Base-by-base conservation (phyloP, 92 coral and sea anemone genomes). In the Nematostella vectensis region DNA sequence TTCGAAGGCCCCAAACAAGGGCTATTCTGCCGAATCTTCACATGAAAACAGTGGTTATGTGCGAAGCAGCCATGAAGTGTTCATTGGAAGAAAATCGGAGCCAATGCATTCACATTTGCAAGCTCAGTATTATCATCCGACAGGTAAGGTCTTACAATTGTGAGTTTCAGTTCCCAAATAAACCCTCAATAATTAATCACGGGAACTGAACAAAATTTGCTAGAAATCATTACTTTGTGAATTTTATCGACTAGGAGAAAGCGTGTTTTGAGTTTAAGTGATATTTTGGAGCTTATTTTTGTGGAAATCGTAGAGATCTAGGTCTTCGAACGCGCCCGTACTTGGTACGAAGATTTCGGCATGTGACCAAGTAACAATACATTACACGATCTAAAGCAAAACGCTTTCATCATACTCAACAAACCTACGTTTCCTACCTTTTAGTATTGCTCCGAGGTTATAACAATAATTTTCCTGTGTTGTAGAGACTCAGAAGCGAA, bases 181-280 rank as follows among this genome's bases (percentile, higher is more conserved):
- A 2, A 24, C 44, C 31, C 65, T 78, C 74, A 78, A 78, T 78
- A 50, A 78, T 78, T 78, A 57, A 78, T 78, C 59, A 75, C 55
- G 68, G n/a, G 67, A 71, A 55, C 71, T 78, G 79, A 36, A 63
- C 70, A 47, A 57, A 77, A 78, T 52, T 37, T 29, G 48, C 25
- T 30, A 58, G 33, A 26, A 44, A 63, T 47, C n/a, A n/a, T n/a
- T n/a, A n/a, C n/a, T n/a, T n/a, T n/a, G n/a, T n/a, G n/a, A n/a
- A n/a, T n/a, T n/a, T n/a, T n/a, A n/a, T n/a, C n/a, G n/a, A n/a
- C n/a, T n/a, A n/a, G n/a, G n/a, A n/a, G n/a, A n/a, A n/a, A n/a
- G n/a, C n/a, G n/a, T n/a, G n/a, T n/a, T n/a, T n/a, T n/a, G n/a
- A n/a, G n/a, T n/a, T n/a, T n/a, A n/a, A n/a, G n/a, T n/a, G n/a